Percentiles rank a stretch among this genome's conserved stretches.
phyloP scores from a whole-genome alignment of 2,888 invertebrate genomes.

The Leucania comma region DNA sequence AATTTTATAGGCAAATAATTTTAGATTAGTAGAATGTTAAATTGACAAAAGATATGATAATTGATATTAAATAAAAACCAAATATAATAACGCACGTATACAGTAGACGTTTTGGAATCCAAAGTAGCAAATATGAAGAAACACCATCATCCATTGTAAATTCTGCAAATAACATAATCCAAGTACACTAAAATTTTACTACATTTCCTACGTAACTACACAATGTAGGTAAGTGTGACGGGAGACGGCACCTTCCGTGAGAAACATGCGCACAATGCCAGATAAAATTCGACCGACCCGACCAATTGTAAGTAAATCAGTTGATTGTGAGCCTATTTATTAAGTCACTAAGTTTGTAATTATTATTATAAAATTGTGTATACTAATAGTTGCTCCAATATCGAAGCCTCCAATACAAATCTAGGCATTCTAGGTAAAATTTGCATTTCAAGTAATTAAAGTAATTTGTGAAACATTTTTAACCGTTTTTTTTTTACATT shows the following conservation, averaged over 20 bases:
- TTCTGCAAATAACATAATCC: constrained; percentile 61
- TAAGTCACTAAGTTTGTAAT: constrained; percentile 12
- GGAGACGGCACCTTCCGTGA: constrained; percentile 82
- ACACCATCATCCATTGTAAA: constrained; percentile 44
- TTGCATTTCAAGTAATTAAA: too few relatives aligned
- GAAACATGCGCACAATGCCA: constrained; percentile 74
- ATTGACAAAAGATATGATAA: background rate
- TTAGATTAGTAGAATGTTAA: too few relatives aligned
- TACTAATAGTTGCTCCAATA: background rate
- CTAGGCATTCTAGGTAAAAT: too few relatives aligned
- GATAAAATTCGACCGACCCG: constrained; percentile 68
- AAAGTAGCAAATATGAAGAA: constrained; percentile 10
- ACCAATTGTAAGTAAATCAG: constrained; percentile 59
- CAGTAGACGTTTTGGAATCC: constrained; percentile 21
- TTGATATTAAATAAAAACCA: constrained; percentile 3
- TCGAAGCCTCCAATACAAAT: too few relatives aligned
- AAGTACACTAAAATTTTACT: constrained; percentile 65
- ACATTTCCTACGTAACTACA: constrained; percentile 66
- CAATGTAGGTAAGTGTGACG: constrained; percentile 83
- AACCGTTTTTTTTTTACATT: too few relatives aligned
- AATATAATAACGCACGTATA: background rate
- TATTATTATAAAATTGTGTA: background rate
- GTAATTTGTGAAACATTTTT: too few relatives aligned
- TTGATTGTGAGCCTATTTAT: constrained; percentile 44
- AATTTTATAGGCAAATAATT: too few relatives aligned